phyloP scores from a whole-genome alignment of 2,113 vertebrate species.

The Calyptomena viridis region DNA sequence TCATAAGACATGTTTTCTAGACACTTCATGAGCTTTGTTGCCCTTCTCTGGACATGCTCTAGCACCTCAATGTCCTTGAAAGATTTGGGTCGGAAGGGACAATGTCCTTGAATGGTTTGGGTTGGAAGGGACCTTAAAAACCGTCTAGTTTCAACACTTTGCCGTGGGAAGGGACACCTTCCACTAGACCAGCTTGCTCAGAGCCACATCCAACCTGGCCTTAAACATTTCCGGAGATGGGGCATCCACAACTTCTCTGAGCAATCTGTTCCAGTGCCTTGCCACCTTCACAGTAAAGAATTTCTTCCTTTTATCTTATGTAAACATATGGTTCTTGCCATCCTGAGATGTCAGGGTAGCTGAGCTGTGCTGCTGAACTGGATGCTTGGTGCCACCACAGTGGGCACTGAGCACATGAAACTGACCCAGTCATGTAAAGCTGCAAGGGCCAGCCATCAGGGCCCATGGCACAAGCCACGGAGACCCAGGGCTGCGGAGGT shows the following conservation, averaged over 20 bases:
- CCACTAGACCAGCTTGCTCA: background rate
- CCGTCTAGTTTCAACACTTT: background rate
- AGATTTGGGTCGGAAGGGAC: background rate
- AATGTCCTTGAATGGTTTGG: background rate
- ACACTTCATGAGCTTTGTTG: background rate
- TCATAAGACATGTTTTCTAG: background rate
- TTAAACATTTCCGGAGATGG: background rate
- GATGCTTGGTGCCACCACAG: background rate
- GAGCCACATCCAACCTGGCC: background rate
- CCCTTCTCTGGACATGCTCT: background rate
- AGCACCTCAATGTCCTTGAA: background rate
- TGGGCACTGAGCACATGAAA: rapidly evolving
- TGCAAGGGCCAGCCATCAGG: rapidly evolving
- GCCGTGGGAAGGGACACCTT: background rate
- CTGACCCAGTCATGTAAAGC: rapidly evolving
- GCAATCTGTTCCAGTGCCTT: background rate
- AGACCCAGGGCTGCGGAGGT: rapidly evolving
- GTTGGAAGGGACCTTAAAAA: background rate
- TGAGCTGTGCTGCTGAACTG: background rate
- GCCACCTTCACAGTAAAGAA: background rate
- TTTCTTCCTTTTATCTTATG: background rate
- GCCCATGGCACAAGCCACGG: rapidly evolving
- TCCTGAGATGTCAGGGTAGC: background rate
- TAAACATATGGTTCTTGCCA: rapidly evolving
- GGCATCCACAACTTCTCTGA: background rate